These are phyloP conservation scores for Monodelphis domestica DNA, from an alignment of 2,797 vertebrate species.

Conservation along the genomic window DNA sequence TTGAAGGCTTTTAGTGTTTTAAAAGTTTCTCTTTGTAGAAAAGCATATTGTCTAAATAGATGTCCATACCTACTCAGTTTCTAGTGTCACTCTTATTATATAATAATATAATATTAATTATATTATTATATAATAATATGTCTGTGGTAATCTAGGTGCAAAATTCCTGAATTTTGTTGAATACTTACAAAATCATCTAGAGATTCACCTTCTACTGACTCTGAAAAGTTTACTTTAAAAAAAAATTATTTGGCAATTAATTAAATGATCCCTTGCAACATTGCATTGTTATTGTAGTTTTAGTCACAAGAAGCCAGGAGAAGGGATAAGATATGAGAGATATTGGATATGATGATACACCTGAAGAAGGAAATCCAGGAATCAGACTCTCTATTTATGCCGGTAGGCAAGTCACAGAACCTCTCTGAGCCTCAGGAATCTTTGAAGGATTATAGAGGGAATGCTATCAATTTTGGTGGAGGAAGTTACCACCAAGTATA, in stretches of 20 bases:
- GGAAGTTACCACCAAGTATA: neutral
- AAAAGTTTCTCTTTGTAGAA: neutral
- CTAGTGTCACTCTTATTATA: neutral
- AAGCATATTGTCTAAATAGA: neutral
- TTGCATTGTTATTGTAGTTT: neutral
- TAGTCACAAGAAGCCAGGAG: neutral
- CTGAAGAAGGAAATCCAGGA: neutral
- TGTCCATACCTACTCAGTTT: neutral
- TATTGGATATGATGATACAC: neutral
- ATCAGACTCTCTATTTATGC: neutral
- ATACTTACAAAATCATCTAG: neutral
- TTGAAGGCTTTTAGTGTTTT: slow-evolving; percentile 23
- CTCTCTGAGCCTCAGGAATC: neutral
- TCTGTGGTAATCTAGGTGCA: neutral
- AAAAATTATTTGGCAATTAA: neutral
- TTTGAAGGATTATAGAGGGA: neutral
- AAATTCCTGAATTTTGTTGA: neutral
- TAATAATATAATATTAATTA: too few relatives aligned
- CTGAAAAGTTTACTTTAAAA: neutral
- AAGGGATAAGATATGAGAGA: neutral
- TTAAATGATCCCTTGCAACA: neutral
- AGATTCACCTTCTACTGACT: neutral
- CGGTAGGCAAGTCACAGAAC: neutral
- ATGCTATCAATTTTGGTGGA: neutral
- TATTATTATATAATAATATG: neutral